Conservation (phyloP, 2,888 invertebrate species). For the Drosophila bunnanda region DNA sequence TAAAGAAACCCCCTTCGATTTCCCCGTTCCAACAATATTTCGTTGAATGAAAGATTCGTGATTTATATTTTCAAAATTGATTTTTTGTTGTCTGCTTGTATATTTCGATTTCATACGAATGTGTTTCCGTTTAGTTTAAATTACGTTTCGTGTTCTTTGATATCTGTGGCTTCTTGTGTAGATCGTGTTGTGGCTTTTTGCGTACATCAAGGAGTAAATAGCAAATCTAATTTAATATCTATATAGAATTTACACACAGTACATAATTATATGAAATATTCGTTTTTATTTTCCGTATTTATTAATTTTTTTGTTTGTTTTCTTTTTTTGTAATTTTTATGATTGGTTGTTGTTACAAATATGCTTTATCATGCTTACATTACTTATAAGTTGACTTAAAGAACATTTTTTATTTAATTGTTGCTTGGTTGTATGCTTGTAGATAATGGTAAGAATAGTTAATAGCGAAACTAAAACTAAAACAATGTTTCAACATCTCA, state of each 20-base stretch:
- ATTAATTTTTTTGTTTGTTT: slow-evolving; percentile 29
- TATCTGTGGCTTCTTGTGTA: slow-evolving; percentile 40
- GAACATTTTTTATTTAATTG: slow-evolving; percentile 48
- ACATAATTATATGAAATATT: slow-evolving; percentile 59
- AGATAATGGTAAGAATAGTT: slow-evolving; percentile 32
- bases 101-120: slow-evolving; percentile 46
- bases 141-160: slow-evolving; percentile 32
- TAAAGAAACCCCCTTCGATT: no score
- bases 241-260: slow-evolving; percentile 55
- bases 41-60: slow-evolving; percentile 24
- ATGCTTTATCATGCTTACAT: slow-evolving; percentile 46
- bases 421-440: slow-evolving; percentile 38
- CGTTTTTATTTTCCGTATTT: slow-evolving; percentile 34
- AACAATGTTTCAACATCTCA: slow-evolving; percentile 35
- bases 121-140: slow-evolving; percentile 47
- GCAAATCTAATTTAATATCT: slow-evolving; percentile 52
- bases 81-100: slow-evolving; percentile 26
- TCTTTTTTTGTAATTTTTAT: slow-evolving; percentile 13
- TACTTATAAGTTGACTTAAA: slow-evolving; percentile 67
- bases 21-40: not conserved
- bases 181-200: slow-evolving; percentile 23
- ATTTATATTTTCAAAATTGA: slow-evolving; percentile 53
- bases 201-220: slow-evolving; percentile 45
- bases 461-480: slow-evolving; percentile 59
- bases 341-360: slow-evolving; percentile 55